Evolutionary conservation across 2,888 invertebrate species (phyloP), one percentile per base, ranked within the genome.

Genomic region (Emmelina monodactyla): DNA sequence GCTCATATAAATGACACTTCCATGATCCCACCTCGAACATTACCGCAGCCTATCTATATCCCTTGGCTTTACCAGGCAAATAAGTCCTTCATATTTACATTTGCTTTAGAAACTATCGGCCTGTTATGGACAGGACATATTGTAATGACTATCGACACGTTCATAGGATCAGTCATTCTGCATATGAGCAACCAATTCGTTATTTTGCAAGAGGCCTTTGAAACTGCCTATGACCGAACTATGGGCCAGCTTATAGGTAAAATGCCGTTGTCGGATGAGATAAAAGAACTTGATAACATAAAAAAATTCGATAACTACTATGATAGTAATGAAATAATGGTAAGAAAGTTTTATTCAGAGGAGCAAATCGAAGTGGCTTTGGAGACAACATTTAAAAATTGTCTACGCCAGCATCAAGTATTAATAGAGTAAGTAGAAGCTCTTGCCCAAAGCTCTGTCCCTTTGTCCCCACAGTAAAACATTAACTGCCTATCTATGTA

Each of bases 51-150:
- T 2, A 71, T 79, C 41, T 78, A 65, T 43, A 78, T 78, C 40
- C 79, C 79, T n/a, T 79, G 79, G 79, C 48, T 58, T 15, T 73
- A 72, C 43, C 70, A 78, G 42, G 50, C 52, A 19, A 70, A 78
- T 19, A 36, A 34, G 11, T 53, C 65, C 1, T 79, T 62, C 31
- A 60, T 75, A 35, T 55, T 58, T 3, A 73, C 79, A 0, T 75
- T 72, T 40, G 47, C 64, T 2, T 44, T 79, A 7, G 78, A 76
- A 49, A 69, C 73, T 9, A 44, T 69, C 1, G 79, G 79, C 1
- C 45, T 79, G 14, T 45, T 79, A 11, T 79, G 78, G 78, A 79
- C 78, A 0, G 79, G 78, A 1, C 76, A 78, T 33, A 78, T 79
- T 25, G 73, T 79, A 9, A 70, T 79, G 72, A 62, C 62, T 0